A percentile compares a stretch with the other conserved stretches of the same genome.
phyloP scores from a whole-genome alignment of 2,888 invertebrate genomes.

The Drosophila meridiana region DNA sequence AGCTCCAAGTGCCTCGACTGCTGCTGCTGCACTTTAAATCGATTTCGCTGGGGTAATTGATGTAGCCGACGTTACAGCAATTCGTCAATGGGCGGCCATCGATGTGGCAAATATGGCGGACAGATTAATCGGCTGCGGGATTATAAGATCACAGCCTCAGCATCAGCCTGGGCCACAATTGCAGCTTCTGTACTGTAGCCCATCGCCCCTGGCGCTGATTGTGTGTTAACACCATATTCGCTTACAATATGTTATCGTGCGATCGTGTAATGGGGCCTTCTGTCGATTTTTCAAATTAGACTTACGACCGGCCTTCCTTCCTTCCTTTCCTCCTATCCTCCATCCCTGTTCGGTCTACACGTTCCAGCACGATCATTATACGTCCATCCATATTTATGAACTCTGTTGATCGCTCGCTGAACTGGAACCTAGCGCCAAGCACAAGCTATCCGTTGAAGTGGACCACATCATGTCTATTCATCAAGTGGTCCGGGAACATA shows the following conservation, averaged over 20 bases:
- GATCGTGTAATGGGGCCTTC: slow-evolving; percentile 73
- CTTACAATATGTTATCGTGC: slow-evolving; percentile 74
- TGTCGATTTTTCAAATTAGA: slow-evolving; percentile 71
- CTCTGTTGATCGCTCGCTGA: slow-evolving; percentile 39
- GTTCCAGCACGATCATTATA: slow-evolving; percentile 24
- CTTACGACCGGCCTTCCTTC: slow-evolving; percentile 42
- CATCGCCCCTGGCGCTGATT: slow-evolving; percentile 63
- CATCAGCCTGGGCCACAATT: not conserved
- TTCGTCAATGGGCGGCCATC: slow-evolving; percentile 50
- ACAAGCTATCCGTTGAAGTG: not conserved
- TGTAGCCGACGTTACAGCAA: slow-evolving; percentile 67
- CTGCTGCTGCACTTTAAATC: slow-evolving; percentile 67
- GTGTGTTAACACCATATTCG: slow-evolving; percentile 80
- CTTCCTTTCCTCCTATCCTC: not conserved
- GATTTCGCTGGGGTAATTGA: slow-evolving; percentile 73
- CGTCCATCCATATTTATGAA: slow-evolving; percentile 72
- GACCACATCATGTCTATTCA: slow-evolving; percentile 25
- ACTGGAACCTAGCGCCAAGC: slow-evolving; percentile 33
- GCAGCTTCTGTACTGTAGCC: slow-evolving; percentile 67
- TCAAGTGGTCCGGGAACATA: slow-evolving; percentile 12
- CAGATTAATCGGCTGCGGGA: slow-evolving; percentile 66
- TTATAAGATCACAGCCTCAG: slow-evolving; percentile 49
- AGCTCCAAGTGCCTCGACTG: slow-evolving; percentile 17
- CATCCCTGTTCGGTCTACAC: not conserved
- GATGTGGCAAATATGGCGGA: slow-evolving; percentile 57